Conservation (phyloP, 2,888 invertebrate genomes). For the Pterobdella sp. region DNA sequence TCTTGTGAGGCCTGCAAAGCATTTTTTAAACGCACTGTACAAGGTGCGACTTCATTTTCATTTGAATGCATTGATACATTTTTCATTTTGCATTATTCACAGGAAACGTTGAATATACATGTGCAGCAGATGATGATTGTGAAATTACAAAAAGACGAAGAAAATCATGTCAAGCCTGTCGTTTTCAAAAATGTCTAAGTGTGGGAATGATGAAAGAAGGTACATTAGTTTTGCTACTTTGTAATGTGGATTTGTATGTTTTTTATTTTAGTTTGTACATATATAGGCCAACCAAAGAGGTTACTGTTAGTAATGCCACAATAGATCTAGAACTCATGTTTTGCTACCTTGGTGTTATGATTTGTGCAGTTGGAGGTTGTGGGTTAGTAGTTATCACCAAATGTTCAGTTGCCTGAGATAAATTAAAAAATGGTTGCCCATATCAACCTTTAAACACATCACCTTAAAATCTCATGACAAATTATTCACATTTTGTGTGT, state of each 20-base stretch:
- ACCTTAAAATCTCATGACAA: too few species aligned
- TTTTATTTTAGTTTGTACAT: not conserved
- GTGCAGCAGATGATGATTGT: constrained; percentile 89
- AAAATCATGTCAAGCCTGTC: constrained; percentile 93
- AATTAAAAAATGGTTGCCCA: too few species aligned
- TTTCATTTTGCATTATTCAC: constrained; percentile 39
- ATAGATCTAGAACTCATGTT: too few species aligned
- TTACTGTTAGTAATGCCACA: too few species aligned
- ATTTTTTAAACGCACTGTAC: constrained; percentile 94
- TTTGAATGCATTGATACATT: too few species aligned
- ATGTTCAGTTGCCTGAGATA: too few species aligned
- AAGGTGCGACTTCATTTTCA: constrained; percentile 69
- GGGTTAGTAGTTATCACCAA: too few species aligned
- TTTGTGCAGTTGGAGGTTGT: too few species aligned
- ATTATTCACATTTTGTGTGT: too few species aligned
- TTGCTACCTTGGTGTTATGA: too few species aligned
- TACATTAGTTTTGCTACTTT: constrained; percentile 29
- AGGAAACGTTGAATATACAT: constrained; percentile 96
- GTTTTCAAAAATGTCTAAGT: constrained; percentile 88
- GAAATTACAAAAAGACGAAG: constrained; percentile 90
- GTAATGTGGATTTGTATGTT: not conserved
- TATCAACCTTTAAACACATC: too few species aligned
- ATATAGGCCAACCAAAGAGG: too few species aligned
- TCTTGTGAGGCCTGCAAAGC: constrained; percentile 98
- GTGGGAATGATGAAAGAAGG: constrained; percentile 95